phyloP scores from a whole-genome alignment of 2,888 invertebrate genomes.

The Meta bourneti region DNA sequence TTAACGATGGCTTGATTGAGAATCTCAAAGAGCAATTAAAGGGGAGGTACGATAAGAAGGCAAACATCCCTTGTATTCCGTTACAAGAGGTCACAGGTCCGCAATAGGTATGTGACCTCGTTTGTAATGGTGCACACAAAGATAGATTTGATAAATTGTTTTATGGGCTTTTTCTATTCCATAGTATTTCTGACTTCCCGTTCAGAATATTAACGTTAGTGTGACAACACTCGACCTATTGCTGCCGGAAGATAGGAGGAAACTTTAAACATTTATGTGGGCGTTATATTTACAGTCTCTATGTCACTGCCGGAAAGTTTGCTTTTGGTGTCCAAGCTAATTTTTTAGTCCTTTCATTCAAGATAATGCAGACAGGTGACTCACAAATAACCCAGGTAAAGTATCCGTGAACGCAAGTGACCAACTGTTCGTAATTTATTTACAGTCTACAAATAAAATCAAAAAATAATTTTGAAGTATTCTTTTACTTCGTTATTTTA shows the following conservation, averaged over 20 bases:
- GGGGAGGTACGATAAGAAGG: background rate
- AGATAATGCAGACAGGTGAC: background rate
- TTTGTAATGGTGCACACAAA: constrained; percentile 16
- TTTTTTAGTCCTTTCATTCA: background rate
- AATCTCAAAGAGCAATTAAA: constrained; percentile 45
- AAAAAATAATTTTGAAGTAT: background rate
- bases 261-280: constrained; percentile 13
- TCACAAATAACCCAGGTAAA: background rate
- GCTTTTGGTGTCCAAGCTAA: constrained; percentile 16
- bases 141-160: constrained; percentile 37
- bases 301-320: constrained; percentile 22
- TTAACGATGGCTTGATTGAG: constrained; percentile 27
- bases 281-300: constrained; percentile 39
- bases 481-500: background rate
- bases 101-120: constrained; percentile 51
- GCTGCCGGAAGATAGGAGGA: constrained; percentile 34
- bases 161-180: constrained; percentile 11
- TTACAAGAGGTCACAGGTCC: constrained; percentile 40
- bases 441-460: too few relatives aligned
- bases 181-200: constrained; percentile 46
- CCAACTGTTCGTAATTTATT: too few relatives aligned
- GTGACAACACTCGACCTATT: constrained; percentile 38
- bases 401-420: background rate
- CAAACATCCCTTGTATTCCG: too few relatives aligned
- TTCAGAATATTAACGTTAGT: constrained; percentile 43